These are phyloP conservation scores for Drosophila yakuba DNA, from an alignment of 1,140 invertebrate genomes.

Conservation along the genomic window DNA sequence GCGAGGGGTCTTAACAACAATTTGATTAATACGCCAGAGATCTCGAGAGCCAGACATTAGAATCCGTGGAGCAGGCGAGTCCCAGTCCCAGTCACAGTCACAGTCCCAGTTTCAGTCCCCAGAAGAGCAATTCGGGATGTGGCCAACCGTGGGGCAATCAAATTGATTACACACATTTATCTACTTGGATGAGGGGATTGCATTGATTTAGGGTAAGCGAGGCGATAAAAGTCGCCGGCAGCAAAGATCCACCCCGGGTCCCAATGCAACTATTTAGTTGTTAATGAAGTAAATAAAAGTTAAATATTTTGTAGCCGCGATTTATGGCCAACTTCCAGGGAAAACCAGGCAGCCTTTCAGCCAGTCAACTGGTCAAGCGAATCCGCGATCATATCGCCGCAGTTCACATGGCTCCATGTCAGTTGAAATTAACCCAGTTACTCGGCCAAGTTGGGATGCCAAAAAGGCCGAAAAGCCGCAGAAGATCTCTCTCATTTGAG, in stretches of 20 bases:
- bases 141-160: conserved; percentile 57
- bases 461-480: conserved; percentile 1
- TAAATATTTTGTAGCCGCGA: conserved; percentile 56
- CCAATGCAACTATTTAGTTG: conserved; percentile 74
- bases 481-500: conserved; percentile 43
- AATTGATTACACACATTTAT: conserved; percentile 82
- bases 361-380: conserved; percentile 5
- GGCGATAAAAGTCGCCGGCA: conserved; percentile 72
- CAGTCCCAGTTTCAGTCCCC: conserved; percentile 6
- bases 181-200: conserved; percentile 51
- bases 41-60: conserved; percentile 38
- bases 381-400: conserved; percentile 21
- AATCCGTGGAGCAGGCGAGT: conserved; percentile 42
- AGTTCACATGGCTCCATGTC: conserved; percentile 40
- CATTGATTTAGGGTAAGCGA: conserved; percentile 70
- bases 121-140: conserved; percentile 3
- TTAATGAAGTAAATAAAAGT: conserved; percentile 78
- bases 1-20: conserved; percentile 51
- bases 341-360: conserved; percentile 8
- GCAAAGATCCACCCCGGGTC: conserved; percentile 18
- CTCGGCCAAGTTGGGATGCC: conserved; percentile 8
- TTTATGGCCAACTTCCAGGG: conserved; percentile 61
- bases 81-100: background rate
- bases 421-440: conserved; percentile 66
- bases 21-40: conserved; percentile 74